Conservation (phyloP, 1,140 invertebrate species). For the Neelides sp. region DNA sequence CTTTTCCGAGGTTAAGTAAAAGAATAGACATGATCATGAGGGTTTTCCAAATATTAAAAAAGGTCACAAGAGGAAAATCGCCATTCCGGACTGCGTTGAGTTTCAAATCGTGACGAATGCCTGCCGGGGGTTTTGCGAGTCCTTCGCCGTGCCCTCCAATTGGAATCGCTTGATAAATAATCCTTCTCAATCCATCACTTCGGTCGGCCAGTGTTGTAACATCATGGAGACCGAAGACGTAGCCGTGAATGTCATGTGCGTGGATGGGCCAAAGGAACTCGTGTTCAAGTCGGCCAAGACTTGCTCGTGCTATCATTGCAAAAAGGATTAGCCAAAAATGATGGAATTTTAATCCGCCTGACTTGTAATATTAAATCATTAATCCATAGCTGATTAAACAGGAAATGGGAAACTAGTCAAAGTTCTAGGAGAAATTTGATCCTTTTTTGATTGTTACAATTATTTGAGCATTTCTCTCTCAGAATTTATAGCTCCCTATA, state of each 20-base stretch:
- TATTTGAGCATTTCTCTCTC: too few species aligned
- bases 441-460: too few species aligned
- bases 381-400: too few species aligned
- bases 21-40: too few species aligned
- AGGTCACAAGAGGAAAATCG: conserved; percentile 65
- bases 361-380: too few species aligned
- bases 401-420: too few species aligned
- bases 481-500: too few species aligned
- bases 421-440: too few species aligned
- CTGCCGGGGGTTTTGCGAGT: conserved; percentile 72
- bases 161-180: conserved; percentile 43
- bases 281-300: conserved; percentile 67
- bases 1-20: too few species aligned
- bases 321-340: conserved; percentile 51
- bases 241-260: conserved; percentile 42
- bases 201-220: conserved; percentile 75
- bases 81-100: conserved; percentile 66
- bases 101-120: conserved; percentile 74
- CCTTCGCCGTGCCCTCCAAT: conserved; percentile 48
- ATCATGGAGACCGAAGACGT: conserved; percentile 47
- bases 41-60: too few species aligned
- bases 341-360: too few species aligned
- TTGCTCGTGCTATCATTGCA: conserved; percentile 74
- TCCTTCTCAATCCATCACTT: conserved; percentile 59
- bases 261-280: conserved; percentile 58